phyloP scores from a whole-genome alignment of 2,797 vertebrate species.

The Novumbra hubbsi region DNA sequence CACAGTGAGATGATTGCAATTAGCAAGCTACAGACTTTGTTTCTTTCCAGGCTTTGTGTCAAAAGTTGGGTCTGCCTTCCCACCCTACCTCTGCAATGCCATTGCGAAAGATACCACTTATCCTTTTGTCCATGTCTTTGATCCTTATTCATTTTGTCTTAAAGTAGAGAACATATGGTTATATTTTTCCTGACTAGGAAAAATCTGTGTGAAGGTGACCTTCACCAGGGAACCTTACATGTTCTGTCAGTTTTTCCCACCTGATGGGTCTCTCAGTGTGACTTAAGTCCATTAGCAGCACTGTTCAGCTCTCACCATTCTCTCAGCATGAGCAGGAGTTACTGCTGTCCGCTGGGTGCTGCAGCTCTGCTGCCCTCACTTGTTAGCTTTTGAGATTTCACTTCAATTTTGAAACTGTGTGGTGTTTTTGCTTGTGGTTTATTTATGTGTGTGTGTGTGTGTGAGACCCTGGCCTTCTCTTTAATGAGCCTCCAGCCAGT shows the following conservation, averaged over 20 bases:
- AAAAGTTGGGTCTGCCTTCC: background rate
- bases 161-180: background rate
- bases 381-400: conserved; percentile 44
- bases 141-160: background rate
- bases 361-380: conserved; percentile 67
- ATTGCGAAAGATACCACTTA: background rate
- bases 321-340: background rate
- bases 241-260: conserved; percentile 13
- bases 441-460: background rate
- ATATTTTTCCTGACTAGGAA: background rate
- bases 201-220: conserved; percentile 12
- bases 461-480: conserved; percentile 37
- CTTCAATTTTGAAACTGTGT: background rate
- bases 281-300: conserved; percentile 10
- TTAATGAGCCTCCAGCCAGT: conserved; percentile 35
- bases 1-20: no score
- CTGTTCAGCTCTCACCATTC: conserved; percentile 17
- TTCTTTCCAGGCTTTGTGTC: no score
- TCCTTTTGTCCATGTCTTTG: background rate
- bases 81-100: background rate
- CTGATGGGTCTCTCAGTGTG: conserved; percentile 27
- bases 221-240: conserved; percentile 41
- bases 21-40: no score
- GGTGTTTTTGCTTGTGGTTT: background rate
- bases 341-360: background rate